phyloP scores from a whole-genome alignment of 1,140 invertebrate species.

The Drosophila sechellia region DNA sequence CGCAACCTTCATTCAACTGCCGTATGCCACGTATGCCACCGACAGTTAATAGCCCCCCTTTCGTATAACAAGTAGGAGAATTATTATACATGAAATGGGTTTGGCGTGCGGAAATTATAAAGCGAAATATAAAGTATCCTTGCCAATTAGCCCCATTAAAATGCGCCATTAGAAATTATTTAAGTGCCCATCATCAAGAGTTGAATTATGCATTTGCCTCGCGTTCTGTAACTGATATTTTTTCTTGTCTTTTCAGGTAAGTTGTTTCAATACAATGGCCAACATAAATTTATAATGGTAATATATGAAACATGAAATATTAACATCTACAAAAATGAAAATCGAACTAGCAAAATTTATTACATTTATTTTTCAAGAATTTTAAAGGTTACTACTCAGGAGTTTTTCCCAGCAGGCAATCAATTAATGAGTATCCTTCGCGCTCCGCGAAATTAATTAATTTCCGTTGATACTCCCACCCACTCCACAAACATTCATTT shows the following conservation, averaged over 20 bases:
- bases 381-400: neutral
- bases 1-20: constrained; percentile 64
- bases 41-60: constrained; percentile 63
- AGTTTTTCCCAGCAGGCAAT: constrained; percentile 15
- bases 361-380: neutral
- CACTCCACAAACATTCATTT: constrained; percentile 58
- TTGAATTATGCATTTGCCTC: constrained; percentile 40
- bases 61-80: constrained; percentile 3
- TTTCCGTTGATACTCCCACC: constrained; percentile 14
- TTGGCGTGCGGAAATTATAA: constrained; percentile 33
- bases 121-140: constrained; percentile 18
- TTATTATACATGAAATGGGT: neutral
- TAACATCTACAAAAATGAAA: no score
- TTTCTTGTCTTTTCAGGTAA: constrained; percentile 51
- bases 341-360: no score
- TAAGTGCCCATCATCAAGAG: constrained; percentile 50
- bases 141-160: constrained; percentile 66
- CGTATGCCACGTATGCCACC: constrained; percentile 32
- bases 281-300: neutral
- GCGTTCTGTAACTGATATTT: constrained; percentile 1
- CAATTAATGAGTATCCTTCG: constrained; percentile 45
- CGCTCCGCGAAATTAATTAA: constrained; percentile 63
- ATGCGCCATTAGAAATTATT: constrained; percentile 59
- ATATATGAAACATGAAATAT: no score
- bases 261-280: neutral